Evolutionary conservation across 1,140 invertebrate genomes (phyloP).

Genomic region (Adoxophyes honmai): DNA sequence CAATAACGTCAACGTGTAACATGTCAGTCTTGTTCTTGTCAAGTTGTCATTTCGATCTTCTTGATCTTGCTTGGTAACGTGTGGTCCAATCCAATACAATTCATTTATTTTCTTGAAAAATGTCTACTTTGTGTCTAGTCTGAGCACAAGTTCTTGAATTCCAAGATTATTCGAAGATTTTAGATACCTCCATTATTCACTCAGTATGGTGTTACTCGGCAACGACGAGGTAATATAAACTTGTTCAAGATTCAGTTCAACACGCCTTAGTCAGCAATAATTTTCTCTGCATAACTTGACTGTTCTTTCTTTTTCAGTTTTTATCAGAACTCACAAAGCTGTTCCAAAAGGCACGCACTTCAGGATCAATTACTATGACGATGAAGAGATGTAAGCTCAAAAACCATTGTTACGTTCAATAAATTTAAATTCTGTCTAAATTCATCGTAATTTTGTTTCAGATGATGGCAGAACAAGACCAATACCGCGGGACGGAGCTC

Average conservation of each 20-base stretch:
- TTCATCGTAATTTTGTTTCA: conserved; percentile 44
- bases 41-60: background rate
- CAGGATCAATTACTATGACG: conserved; percentile 82
- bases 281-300: background rate
- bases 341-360: conserved; percentile 81
- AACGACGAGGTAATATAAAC: conserved; percentile 79
- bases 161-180: background rate
- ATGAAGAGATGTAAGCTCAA: conserved; percentile 84
- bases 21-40: background rate
- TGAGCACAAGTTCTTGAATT: background rate
- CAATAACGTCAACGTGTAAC: conserved; percentile 18
- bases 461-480: conserved; percentile 89
- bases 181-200: conserved; percentile 10
- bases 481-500: conserved; percentile 79
- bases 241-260: no score
- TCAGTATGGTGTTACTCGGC: conserved; percentile 81
- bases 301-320: conserved; percentile 78
- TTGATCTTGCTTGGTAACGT: background rate
- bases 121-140: conserved; percentile 8
- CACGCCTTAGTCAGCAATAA: background rate
- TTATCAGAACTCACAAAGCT: conserved; percentile 81
- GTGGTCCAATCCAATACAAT: background rate
- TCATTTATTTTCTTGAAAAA: conserved; percentile 11
- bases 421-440: conserved; percentile 18
- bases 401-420: conserved; percentile 13